These are phyloP conservation scores for Neosilurus hyrtlii DNA, from an alignment of 2,797 vertebrate species.

Conservation along the genomic window DNA sequence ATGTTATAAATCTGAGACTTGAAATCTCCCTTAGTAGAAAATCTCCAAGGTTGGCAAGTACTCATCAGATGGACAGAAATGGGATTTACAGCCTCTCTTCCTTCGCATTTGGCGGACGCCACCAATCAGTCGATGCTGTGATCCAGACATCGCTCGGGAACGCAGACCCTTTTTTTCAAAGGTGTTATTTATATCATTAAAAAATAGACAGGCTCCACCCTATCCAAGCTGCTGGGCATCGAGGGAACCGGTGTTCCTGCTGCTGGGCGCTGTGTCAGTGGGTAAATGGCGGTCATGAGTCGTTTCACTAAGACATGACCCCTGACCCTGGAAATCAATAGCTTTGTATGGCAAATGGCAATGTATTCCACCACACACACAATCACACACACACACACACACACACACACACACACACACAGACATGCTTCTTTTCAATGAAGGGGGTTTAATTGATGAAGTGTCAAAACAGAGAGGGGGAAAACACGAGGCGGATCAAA, in stretches of 20 bases:
- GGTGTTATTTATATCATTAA: not conserved
- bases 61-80: not conserved
- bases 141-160: not conserved
- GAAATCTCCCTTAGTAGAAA: not conserved
- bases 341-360: not conserved
- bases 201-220: not conserved
- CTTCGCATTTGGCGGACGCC: not conserved
- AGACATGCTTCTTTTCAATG: not conserved
- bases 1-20: slow-evolving; percentile 9
- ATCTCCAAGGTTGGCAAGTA: slow-evolving; percentile 1
- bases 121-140: not conserved
- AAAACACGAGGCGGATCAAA: not conserved
- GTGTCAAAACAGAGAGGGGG: not conserved
- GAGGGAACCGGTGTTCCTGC: not conserved
- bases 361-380: not conserved
- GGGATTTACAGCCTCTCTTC: slow-evolving; percentile 9
- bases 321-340: slow-evolving; percentile 3
- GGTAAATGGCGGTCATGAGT: not conserved
- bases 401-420: not conserved
- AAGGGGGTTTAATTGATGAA: not conserved
- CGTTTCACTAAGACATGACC: not conserved
- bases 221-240: not conserved
- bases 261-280: not conserved
- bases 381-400: not conserved
- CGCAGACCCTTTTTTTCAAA: not conserved